A percentile compares a stretch with the other conserved stretches of the same genome.
Conservation (phyloP, 2,888 invertebrate species). For the Megaustenia siamemsis region DNA sequence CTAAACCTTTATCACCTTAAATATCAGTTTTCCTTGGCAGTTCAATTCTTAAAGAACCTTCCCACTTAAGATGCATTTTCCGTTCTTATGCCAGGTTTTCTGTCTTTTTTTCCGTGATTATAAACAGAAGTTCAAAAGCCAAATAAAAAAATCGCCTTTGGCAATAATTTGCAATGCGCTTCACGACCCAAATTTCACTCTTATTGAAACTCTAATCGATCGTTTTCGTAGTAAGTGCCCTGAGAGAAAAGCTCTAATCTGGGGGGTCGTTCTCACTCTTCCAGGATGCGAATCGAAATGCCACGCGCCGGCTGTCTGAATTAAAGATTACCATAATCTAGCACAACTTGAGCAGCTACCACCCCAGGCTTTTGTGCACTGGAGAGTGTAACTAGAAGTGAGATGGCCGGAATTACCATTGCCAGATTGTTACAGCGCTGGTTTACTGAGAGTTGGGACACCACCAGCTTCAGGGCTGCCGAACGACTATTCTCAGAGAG, state of each 20-base stretch:
- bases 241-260: conserved; percentile 23
- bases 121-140: not conserved
- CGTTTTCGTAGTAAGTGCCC: conserved; percentile 27
- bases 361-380: conserved; percentile 1
- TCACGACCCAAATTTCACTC: conserved; percentile 39
- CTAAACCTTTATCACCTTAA: not conserved
- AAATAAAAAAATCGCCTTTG: conserved; percentile 27
- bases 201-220: conserved; percentile 41
- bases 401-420: not conserved
- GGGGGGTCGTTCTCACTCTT: conserved; percentile 19
- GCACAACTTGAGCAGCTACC: conserved; percentile 29
- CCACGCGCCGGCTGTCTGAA: conserved; percentile 33
- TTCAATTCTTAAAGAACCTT: not conserved
- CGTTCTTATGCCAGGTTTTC: not conserved
- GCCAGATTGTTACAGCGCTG: not conserved
- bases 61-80: not conserved
- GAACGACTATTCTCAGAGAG: too few species aligned
- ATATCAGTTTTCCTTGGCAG: not conserved
- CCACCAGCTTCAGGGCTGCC: too few species aligned
- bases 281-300: conserved; percentile 27
- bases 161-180: conserved; percentile 42
- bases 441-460: too few species aligned
- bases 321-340: conserved; percentile 45
- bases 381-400: not conserved
- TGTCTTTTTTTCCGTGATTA: not conserved